Evolutionary conservation across 2,888 invertebrate genomes (phyloP), one percentile per base, ranked within the genome.

Genomic region (Tetrapedia diversipes): DNA sequence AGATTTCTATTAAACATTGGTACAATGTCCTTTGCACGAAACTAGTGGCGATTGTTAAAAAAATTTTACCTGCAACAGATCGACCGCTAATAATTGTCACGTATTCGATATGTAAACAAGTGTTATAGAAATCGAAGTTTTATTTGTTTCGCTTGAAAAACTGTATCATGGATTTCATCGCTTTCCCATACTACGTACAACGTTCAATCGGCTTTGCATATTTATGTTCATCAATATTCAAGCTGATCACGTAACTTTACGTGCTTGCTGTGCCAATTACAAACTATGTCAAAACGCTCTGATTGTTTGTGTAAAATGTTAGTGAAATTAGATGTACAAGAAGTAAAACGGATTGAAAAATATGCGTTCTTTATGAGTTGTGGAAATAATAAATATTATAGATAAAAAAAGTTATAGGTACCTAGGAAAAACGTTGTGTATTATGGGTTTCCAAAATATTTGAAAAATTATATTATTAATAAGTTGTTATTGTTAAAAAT

Each of bases 141-240:
- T 3, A 51, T 16, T 14, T 7, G 43, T 37, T 43, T 37, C n/a
- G 4, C 22, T 39, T 34, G 49, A 11, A 45, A 47, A 29, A 22
- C 43, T 22, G 6, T 24, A 29, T 16, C n/a, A 7, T 10, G 16
- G 14, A n/a, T 53, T 59, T 59, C 14, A 43, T 59, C 24, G 51
- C 32, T 53, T 24, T 16, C 39, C 22, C 43, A 0, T 19, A 37
- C 57, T 10, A 49, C n/a, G n/a, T n/a, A n/a, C 45, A 39, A 29
- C 45, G 43, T 70, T 39, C 67, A 19, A 70, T 67, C 68, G 49
- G 56, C 56, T 39, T 56, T 14, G 29, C 8, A 19, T 32, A 57
- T 66, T 53, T 65, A 65, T 45, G 32, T 49, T 49, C 54, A 56
- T 54, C 67, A 57, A 66, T 57, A 67, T 70, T 70, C 66, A 66